Conservation (phyloP, 2,888 invertebrate species). For the Leuctra nigra region DNA sequence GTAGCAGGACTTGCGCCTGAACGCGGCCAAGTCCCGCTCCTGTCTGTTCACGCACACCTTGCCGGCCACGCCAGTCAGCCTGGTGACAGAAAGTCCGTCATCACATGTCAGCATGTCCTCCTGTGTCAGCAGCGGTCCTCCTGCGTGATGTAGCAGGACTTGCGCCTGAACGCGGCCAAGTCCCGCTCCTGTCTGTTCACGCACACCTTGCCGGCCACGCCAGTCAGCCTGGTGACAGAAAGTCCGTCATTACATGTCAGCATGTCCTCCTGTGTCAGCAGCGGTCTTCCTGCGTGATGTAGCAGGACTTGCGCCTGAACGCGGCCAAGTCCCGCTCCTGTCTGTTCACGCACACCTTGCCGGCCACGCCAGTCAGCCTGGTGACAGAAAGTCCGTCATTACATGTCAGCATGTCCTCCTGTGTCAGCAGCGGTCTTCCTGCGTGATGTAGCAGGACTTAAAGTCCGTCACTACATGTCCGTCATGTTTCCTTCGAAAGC, state of each 20-base stretch:
- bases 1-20: constrained; percentile 72
- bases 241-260: too few relatives aligned
- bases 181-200: constrained; percentile 74
- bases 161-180: constrained; percentile 55
- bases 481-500: too few relatives aligned
- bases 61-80: constrained; percentile 71
- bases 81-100: too few relatives aligned
- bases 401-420: too few relatives aligned
- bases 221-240: constrained; percentile 60
- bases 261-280: too few relatives aligned
- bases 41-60: constrained; percentile 73
- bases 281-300: constrained; percentile 92
- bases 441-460: constrained; percentile 90
- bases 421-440: constrained; percentile 86
- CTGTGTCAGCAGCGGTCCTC: too few relatives aligned
- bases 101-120: too few relatives aligned
- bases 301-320: constrained; percentile 68
- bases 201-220: constrained; percentile 71
- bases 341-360: constrained; percentile 74
- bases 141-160: constrained; percentile 91
- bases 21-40: constrained; percentile 60
- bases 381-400: too few relatives aligned
- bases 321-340: constrained; percentile 61
- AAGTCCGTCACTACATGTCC: too few relatives aligned
- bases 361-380: constrained; percentile 67